Evolutionary conservation across 2,888 invertebrate species (phyloP).

Genomic region (Idaea biselata): DNA sequence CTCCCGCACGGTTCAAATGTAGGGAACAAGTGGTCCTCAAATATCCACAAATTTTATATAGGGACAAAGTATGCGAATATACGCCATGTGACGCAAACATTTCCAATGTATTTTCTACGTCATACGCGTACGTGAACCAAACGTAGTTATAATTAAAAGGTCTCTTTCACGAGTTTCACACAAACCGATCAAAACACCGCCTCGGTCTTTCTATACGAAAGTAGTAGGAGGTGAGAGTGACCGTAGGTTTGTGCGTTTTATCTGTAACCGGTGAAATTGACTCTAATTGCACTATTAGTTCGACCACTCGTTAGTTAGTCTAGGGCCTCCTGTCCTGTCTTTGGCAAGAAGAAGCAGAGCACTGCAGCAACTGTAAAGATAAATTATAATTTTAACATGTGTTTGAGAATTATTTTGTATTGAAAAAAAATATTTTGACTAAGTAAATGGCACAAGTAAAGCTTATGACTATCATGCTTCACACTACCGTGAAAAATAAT

Average conservation of each 20-base stretch:
- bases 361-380: conserved; percentile 83
- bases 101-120: neutral
- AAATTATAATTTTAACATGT: conserved; percentile 1
- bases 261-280: conserved; percentile 15
- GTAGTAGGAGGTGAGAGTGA: neutral
- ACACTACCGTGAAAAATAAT: too few relatives aligned
- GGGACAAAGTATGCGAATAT: neutral
- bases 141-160: neutral
- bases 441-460: neutral
- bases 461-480: conserved; percentile 11
- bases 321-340: conserved; percentile 86
- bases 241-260: neutral
- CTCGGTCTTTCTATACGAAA: neutral
- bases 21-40: neutral
- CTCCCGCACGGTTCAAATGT: neutral
- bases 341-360: conserved; percentile 87
- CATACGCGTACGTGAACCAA: neutral
- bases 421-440: too few relatives aligned
- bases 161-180: neutral
- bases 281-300: conserved; percentile 65
- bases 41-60: neutral
- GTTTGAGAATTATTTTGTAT: conserved; percentile 2
- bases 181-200: neutral
- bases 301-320: conserved; percentile 74
- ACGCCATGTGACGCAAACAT: neutral